These are phyloP conservation scores for Dryomyza anilis DNA, from an alignment of 2,888 invertebrate genomes.

Conservation along the genomic window DNA sequence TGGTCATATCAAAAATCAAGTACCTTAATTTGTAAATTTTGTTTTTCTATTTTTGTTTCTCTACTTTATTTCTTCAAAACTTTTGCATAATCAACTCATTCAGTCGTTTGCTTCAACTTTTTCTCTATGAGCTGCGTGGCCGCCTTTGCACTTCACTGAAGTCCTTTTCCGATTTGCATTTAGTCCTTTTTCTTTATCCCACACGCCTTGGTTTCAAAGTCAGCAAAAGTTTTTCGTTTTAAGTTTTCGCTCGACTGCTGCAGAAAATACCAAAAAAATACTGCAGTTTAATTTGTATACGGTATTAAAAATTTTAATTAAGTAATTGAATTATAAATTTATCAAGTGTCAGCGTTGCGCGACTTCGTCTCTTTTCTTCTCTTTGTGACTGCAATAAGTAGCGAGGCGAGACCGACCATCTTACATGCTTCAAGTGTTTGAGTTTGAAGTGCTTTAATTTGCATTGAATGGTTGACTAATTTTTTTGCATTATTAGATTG, in stretches of 20 bases:
- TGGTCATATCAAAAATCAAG: too few relatives aligned
- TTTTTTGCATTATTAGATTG: too few relatives aligned
- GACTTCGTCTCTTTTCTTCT: too few relatives aligned
- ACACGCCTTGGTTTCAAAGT: not conserved
- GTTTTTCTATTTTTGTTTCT: too few relatives aligned
- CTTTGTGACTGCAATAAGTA: too few relatives aligned
- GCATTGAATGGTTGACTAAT: too few relatives aligned
- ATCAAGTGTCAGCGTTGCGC: not conserved
- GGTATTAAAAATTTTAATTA: not conserved
- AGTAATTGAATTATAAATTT: not conserved
- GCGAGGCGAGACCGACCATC: too few relatives aligned
- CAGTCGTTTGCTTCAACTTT: not conserved
- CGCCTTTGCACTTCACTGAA: not conserved
- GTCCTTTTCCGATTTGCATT: not conserved
- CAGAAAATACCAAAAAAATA: not conserved
- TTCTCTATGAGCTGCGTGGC: not conserved
- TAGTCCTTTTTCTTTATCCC: not conserved
- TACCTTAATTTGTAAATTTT: too few relatives aligned
- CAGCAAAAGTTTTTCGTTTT: not conserved
- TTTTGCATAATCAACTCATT: conserved; percentile 19
- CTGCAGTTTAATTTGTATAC: not conserved
- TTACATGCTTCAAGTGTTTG: too few relatives aligned
- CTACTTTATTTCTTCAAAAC: too few relatives aligned
- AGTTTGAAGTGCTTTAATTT: too few relatives aligned
- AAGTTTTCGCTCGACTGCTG: not conserved